Base-by-base conservation (phyloP, 2,113 vertebrate genomes). In the Oreocharis arfaki region DNA sequence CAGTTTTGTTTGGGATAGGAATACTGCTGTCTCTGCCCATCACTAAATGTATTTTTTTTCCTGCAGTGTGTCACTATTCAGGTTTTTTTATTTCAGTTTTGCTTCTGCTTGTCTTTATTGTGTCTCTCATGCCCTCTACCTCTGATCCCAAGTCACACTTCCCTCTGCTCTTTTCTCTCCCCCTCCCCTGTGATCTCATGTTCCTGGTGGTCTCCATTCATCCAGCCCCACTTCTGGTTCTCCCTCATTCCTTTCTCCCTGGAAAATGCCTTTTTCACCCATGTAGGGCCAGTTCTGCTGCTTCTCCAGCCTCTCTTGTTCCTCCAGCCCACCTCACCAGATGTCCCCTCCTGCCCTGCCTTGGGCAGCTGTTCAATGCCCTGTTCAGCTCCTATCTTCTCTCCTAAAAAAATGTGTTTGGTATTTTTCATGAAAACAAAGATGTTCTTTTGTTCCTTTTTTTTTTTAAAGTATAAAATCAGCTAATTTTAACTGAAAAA, bases 121-220 rank as follows among this genome's bases (percentile, higher is more conserved):
- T 71, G n/a, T 22, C 67, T 79, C 23, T 83, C 16, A 12, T 13
- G n/a, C 44, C 21, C 9, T 86, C 32, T 20, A 61, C 8, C 24
- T 83, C 50, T 3, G 1, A 56, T 41, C 32, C 5, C 50, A 86
- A 86, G 61, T 20, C 1, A 2, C 2, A 3, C 9, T 56, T 8
- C 15, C 1, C 10, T 80, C 32, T 92, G 11, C 37, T 88, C n/a
- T 71, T 56, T 93, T 37, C 26, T 81, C 55, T 81, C 47, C 37
- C 14, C 11, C 3, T 76, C 8, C 9, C 2, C 20, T 80, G 7
- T 7, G 6, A 7, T 56, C 21, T 85, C 13, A 0, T 6, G 3
- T 71, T 77, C 10, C 44, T 80, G n/a, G 15, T n/a, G 24, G 26
- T 73, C 28, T 77, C 15, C n/a, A 26, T 3, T 57, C 30, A 53